These are phyloP conservation scores for Marisa cornuarietis DNA, from an alignment of 1,140 invertebrate species.

Conservation along the genomic window DNA sequence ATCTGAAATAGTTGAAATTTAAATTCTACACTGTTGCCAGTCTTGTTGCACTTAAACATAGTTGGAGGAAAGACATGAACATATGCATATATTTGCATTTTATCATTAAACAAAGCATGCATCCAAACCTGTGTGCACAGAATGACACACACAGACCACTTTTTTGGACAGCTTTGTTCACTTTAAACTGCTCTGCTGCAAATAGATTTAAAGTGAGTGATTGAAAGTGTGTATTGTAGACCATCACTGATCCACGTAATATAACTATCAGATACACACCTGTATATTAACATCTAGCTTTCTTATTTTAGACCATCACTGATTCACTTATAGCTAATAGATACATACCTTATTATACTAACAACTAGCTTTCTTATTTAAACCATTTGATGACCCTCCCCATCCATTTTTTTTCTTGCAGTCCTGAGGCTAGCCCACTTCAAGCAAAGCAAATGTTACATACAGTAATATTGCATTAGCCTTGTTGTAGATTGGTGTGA, in stretches of 20 bases:
- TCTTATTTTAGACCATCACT: neutral
- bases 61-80: neutral
- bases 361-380: neutral
- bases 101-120: neutral
- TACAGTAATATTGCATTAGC: too few relatives aligned
- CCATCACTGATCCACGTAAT: neutral
- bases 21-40: too few relatives aligned
- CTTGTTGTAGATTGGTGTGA: too few relatives aligned
- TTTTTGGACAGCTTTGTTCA: neutral
- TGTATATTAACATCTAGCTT: neutral
- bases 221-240: neutral
- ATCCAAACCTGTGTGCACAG: neutral
- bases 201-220: neutral
- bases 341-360: neutral
- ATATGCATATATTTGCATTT: neutral
- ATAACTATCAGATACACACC: neutral
- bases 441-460: too few relatives aligned
- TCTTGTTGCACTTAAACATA: too few relatives aligned
- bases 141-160: neutral
- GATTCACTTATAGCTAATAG: neutral
- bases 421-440: too few relatives aligned
- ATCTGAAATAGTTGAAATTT: too few relatives aligned
- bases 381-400: neutral
- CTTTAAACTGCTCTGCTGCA: neutral
- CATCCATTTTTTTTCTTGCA: too few relatives aligned